A percentile compares a stretch with the other conserved stretches of the same genome.
Evolutionary conservation across 2,888 invertebrate species (phyloP).

Genomic region (Uropetala carovei): DNA sequence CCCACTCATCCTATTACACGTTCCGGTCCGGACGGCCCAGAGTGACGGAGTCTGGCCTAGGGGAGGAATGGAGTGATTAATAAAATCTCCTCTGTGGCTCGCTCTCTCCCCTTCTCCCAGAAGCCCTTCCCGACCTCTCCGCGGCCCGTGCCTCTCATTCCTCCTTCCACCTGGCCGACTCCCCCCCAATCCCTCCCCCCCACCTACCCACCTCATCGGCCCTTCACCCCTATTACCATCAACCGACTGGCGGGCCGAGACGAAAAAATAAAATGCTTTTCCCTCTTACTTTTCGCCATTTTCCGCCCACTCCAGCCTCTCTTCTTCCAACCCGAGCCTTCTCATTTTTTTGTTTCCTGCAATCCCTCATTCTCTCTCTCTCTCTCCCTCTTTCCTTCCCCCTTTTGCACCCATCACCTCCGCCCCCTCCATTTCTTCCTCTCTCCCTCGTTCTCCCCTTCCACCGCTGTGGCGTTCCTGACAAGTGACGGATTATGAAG

Average conservation of each 20-base stretch:
- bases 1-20: constrained; percentile 36
- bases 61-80: constrained; percentile 39
- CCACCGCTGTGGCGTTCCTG: background rate
- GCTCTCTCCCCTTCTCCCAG: background rate
- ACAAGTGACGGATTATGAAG: constrained; percentile 49
- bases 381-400: too few relatives aligned
- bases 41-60: constrained; percentile 32
- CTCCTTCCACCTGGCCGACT: background rate
- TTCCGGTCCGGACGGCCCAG: constrained; percentile 37
- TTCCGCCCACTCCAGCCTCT: background rate
- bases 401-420: background rate
- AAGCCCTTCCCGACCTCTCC: too few relatives aligned
- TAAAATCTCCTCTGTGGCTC: constrained; percentile 22
- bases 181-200: too few relatives aligned
- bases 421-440: background rate
- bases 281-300: background rate
- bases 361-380: background rate
- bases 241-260: too few relatives aligned
- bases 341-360: background rate
- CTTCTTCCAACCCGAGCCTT: background rate
- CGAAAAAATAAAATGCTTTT: too few relatives aligned
- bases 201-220: background rate
- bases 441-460: background rate
- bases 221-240: background rate
- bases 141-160: background rate